Conservation (phyloP, 2,113 vertebrate genomes). For the Candoia aspera region DNA sequence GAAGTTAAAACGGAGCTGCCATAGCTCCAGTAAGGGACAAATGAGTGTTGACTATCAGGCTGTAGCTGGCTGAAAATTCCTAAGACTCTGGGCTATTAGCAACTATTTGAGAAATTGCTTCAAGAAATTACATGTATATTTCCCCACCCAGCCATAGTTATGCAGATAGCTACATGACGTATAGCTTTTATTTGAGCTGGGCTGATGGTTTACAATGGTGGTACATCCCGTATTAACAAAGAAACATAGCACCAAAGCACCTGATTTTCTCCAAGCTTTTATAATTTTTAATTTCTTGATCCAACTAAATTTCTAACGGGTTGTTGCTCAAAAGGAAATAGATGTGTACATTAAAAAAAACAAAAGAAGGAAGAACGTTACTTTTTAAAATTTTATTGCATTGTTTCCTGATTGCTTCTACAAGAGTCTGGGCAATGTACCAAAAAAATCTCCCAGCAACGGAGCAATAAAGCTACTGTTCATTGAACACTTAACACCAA, state of each 20-base stretch:
- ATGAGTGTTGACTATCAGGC: background rate
- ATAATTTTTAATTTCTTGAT: background rate
- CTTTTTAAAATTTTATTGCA: constrained; percentile 4
- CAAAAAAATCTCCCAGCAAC: background rate
- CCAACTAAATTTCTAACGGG: background rate
- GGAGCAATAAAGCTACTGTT: background rate
- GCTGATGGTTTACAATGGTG: background rate
- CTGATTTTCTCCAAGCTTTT: background rate
- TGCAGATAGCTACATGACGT: background rate
- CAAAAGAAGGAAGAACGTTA: background rate
- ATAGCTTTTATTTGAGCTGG: background rate
- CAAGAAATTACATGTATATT: background rate
- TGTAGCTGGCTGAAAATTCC: background rate
- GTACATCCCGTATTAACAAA: background rate
- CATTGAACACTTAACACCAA: background rate
- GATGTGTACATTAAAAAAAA: background rate
- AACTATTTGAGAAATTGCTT: background rate
- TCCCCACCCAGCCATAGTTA: background rate
- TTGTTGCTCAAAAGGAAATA: background rate
- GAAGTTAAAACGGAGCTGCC: background rate
- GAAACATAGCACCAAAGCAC: background rate
- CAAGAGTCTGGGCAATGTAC: background rate
- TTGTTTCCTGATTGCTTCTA: background rate
- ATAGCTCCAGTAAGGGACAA: background rate
- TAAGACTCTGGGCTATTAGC: background rate